A percentile compares a stretch with the other conserved stretches of the same genome.
Conservation (phyloP, 2,888 invertebrate species). For the Aproaerema taeniolella region DNA sequence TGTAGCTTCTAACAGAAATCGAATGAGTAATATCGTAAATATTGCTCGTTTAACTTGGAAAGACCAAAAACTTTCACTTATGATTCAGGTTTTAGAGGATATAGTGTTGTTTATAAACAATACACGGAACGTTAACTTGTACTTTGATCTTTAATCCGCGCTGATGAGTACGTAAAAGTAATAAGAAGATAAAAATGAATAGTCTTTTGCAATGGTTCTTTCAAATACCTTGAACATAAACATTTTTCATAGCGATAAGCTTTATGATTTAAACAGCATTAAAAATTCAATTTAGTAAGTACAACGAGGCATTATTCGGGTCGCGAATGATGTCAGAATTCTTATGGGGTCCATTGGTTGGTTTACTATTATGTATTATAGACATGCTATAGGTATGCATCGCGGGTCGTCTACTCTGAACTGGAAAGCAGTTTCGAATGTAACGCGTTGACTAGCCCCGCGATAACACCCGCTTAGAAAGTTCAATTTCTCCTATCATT, state of each 20-base stretch:
- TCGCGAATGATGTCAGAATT: no score
- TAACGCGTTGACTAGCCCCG: slow-evolving; percentile 10
- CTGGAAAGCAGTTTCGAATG: slow-evolving; percentile 34
- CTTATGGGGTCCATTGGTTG: no score
- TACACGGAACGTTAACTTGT: background rate
- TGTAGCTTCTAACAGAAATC: slow-evolving; percentile 34
- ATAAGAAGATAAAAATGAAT: no score
- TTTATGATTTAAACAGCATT: no score
- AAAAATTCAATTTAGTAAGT: no score
- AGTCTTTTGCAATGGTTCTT: no score
- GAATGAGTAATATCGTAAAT: slow-evolving; percentile 26
- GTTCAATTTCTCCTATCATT: slow-evolving; percentile 50
- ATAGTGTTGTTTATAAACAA: slow-evolving; percentile 1
- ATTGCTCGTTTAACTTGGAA: slow-evolving; percentile 8
- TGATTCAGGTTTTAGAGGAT: slow-evolving; percentile 6
- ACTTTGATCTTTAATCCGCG: background rate
- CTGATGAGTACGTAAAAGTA: no score
- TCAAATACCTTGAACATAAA: no score
- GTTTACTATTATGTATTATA: no score
- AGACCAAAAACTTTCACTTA: slow-evolving; percentile 17
- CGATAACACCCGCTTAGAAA: slow-evolving; percentile 50
- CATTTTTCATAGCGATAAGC: no score
- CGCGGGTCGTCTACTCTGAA: slow-evolving; percentile 22
- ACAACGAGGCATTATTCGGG: no score
- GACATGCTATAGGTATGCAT: no score